Evolutionary conservation across 2,888 invertebrate genomes (phyloP).

Genomic region (Eristalis tenax): DNA sequence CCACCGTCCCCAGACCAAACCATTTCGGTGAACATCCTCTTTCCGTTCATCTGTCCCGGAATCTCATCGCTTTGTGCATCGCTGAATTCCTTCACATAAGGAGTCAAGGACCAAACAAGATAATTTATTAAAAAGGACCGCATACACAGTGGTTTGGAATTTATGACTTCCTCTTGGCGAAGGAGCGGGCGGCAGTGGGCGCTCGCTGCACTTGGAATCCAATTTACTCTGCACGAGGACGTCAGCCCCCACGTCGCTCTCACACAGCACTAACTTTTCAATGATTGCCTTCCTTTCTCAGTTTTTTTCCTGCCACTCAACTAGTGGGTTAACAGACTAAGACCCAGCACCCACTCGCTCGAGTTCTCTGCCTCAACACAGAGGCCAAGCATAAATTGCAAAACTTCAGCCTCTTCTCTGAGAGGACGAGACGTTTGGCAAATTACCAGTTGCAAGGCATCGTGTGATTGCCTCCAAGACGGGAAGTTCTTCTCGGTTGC

Average conservation of each 20-base stretch:
- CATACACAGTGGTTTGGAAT: neutral
- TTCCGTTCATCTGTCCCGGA: no score
- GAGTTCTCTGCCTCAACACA: conserved; percentile 8
- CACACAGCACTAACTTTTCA: conserved; percentile 21
- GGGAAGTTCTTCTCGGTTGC: conserved; percentile 2
- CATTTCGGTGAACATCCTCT: no score
- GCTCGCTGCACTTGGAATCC: conserved; percentile 3
- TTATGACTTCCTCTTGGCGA: neutral
- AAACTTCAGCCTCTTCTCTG: conserved; percentile 23
- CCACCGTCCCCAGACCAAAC: no score
- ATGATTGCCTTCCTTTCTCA: conserved; percentile 31
- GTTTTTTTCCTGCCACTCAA: conserved; percentile 31
- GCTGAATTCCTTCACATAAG: no score
- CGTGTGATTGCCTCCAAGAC: conserved; percentile 34
- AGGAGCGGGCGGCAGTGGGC: neutral
- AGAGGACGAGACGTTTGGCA: conserved; percentile 35
- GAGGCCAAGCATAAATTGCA: conserved; percentile 47
- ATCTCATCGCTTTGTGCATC: no score
- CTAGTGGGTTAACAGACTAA: conserved; percentile 58
- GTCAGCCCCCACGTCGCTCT: neutral
- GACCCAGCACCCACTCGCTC: neutral
- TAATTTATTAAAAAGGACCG: neutral
- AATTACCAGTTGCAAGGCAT: conserved; percentile 58
- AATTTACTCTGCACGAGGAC: conserved; percentile 7
- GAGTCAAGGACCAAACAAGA: neutral